A percentile compares a stretch with the other conserved stretches of the same genome.
These are phyloP conservation scores for Urechis unicinctus DNA, from an alignment of 2,888 invertebrate genomes.

Conservation along the genomic window DNA sequence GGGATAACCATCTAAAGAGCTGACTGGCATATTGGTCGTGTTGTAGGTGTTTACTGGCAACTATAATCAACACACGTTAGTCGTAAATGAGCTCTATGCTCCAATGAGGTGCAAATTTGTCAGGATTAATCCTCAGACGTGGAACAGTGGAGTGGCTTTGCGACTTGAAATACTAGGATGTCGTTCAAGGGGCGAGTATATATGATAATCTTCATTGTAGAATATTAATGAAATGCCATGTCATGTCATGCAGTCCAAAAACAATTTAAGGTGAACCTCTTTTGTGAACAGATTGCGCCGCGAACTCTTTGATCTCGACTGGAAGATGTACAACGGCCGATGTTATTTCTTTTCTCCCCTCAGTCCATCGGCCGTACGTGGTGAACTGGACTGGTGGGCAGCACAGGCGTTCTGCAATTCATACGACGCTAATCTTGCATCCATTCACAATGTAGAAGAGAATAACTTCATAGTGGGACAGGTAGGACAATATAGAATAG, in stretches of 20 bases:
- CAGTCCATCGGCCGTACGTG: neutral
- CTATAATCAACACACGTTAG: constrained; percentile 21
- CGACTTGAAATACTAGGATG: constrained; percentile 33
- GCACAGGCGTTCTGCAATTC: constrained; percentile 25
- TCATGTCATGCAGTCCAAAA: neutral
- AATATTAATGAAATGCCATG: neutral
- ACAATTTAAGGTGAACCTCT: too few relatives aligned
- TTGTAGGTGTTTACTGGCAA: constrained; percentile 23
- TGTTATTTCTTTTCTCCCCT: constrained; percentile 11
- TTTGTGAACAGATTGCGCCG: constrained; percentile 1
- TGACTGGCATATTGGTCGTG: too few relatives aligned
- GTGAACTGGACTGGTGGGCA: constrained; percentile 18
- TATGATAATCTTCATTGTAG: too few relatives aligned
- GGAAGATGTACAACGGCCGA: constrained; percentile 11
- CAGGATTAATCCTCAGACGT: constrained; percentile 20
- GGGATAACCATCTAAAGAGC: too few relatives aligned
- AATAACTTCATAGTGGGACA: constrained; percentile 25
- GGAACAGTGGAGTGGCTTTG: constrained; percentile 21
- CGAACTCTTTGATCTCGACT: constrained; percentile 1
- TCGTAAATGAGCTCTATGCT: constrained; percentile 27
- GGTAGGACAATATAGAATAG: constrained; percentile 11
- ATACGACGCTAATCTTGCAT: constrained; percentile 24
- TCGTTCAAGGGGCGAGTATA: constrained; percentile 4
- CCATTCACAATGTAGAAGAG: constrained; percentile 21
- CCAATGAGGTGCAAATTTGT: constrained; percentile 24